phyloP scores from a whole-genome alignment of 2,888 invertebrate genomes.

The Hirtodrosophila alboralis region DNA sequence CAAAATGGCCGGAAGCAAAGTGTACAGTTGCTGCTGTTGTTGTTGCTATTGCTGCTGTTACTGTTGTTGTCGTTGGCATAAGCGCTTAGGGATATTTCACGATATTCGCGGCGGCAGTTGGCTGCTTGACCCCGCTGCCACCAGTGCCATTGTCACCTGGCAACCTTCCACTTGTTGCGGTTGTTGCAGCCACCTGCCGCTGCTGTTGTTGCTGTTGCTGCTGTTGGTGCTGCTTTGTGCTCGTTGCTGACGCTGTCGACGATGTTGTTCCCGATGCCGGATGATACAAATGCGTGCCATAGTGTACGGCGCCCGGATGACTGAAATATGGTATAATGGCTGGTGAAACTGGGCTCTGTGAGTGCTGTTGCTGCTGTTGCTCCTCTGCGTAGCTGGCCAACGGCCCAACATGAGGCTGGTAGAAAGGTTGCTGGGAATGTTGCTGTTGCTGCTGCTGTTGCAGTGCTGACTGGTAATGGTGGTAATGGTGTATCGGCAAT shows the following conservation, averaged over 20 bases:
- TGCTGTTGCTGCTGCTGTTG: constrained; percentile 39
- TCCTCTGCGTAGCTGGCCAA: constrained; percentile 41
- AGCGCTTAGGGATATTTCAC: constrained; percentile 79
- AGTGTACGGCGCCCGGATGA: constrained; percentile 80
- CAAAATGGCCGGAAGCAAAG: constrained; percentile 27
- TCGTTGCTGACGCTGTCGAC: constrained; percentile 26
- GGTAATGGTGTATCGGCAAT: constrained; percentile 61
- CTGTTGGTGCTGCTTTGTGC: constrained; percentile 17
- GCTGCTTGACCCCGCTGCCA: constrained; percentile 36
- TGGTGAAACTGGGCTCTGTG: constrained; percentile 38
- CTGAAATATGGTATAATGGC: constrained; percentile 73
- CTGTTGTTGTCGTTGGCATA: constrained; percentile 11
- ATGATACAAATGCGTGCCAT: constrained; percentile 81
- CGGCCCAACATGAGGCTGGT: constrained; percentile 27
- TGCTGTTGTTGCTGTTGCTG: constrained; percentile 42
- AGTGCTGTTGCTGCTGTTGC: constrained; percentile 40
- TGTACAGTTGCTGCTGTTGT: constrained; percentile 6
- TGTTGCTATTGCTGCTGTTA: constrained; percentile 16
- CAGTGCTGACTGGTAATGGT: constrained; percentile 45
- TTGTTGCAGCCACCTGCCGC: constrained; percentile 27
- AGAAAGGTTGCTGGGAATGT: constrained; percentile 29
- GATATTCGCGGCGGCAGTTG: constrained; percentile 57
- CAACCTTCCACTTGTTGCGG: constrained; percentile 61
- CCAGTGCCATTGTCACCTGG: constrained; percentile 46
- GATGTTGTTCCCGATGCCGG: constrained; percentile 57